These are phyloP conservation scores for Schizotus pectinicornis DNA, from an alignment of 2,888 invertebrate species.

Conservation along the genomic window DNA sequence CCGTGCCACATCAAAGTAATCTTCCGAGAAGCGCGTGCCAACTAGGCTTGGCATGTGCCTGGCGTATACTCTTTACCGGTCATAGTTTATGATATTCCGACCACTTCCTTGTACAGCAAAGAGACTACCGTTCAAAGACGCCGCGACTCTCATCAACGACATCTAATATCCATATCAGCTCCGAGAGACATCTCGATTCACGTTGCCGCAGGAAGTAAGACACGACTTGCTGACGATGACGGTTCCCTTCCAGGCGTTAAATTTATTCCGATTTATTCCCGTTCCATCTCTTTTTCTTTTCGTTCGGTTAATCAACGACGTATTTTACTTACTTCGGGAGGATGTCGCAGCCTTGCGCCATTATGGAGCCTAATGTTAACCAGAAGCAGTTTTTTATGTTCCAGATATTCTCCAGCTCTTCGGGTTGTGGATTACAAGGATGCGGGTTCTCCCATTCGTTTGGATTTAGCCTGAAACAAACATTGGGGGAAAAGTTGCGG, in stretches of 20 bases:
- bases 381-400: conserved; percentile 88
- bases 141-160: conserved; percentile 34
- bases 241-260: background rate
- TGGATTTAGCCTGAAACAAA: conserved; percentile 73
- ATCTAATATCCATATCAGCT: conserved; percentile 33
- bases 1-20: conserved; percentile 40
- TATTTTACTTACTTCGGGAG: conserved; percentile 75
- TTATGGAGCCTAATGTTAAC: conserved; percentile 92
- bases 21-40: conserved; percentile 53
- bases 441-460: conserved; percentile 95
- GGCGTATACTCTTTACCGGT: conserved; percentile 39
- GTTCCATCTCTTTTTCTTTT: background rate
- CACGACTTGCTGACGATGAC: too few species aligned
- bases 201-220: background rate
- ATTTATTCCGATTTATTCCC: background rate
- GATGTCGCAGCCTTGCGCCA: conserved; percentile 93
- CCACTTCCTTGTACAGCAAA: conserved; percentile 44
- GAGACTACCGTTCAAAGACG: conserved; percentile 39
- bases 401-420: conserved; percentile 90
- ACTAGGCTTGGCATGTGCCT: conserved; percentile 47
- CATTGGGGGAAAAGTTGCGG: background rate
- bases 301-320: background rate
- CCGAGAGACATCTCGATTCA: conserved; percentile 12
- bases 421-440: conserved; percentile 84
- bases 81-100: conserved; percentile 53